phyloP scores from a whole-genome alignment of 2,888 invertebrate species.

The Sesia bembeciformis region DNA sequence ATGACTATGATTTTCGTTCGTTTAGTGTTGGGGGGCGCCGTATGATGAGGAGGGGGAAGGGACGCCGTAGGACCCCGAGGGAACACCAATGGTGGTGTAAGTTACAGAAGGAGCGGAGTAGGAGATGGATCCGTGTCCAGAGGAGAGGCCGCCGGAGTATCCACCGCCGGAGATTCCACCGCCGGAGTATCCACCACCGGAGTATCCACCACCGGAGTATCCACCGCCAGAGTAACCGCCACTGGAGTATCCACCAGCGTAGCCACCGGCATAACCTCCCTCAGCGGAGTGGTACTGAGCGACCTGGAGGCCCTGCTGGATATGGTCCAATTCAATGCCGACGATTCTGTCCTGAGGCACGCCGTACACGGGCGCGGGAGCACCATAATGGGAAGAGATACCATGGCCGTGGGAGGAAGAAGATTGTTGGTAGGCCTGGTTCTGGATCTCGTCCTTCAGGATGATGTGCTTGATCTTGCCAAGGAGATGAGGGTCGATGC shows the following conservation, averaged over 20 bases:
- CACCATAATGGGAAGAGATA: conserved; percentile 80
- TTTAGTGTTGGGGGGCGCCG: conserved; percentile 62
- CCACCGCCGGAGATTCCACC: conserved; percentile 16
- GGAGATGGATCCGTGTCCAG: conserved; percentile 28
- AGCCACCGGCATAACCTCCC: conserved; percentile 59
- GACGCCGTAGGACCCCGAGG: conserved; percentile 66
- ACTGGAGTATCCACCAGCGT: conserved; percentile 40
- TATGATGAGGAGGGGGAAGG: conserved; percentile 59
- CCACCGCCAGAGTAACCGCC: conserved; percentile 19
- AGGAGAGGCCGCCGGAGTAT: conserved; percentile 20
- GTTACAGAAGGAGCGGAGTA: conserved; percentile 34
- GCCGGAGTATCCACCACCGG: conserved; percentile 30
- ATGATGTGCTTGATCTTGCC: conserved; percentile 90
- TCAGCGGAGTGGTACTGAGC: conserved; percentile 87
- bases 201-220: conserved; percentile 27
- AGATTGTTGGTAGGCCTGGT: conserved; percentile 65
- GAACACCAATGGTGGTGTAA: conserved; percentile 55
- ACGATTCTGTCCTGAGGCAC: conserved; percentile 81
- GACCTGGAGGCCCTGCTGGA: conserved; percentile 90
- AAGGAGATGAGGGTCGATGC: conserved; percentile 85
- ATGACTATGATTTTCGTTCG: conserved; percentile 43
- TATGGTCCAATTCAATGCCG: conserved; percentile 88
- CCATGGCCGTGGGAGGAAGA: conserved; percentile 67
- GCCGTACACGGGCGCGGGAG: conserved; percentile 80
- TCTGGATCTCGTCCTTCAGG: conserved; percentile 82